Evolutionary conservation across 2,888 invertebrate genomes (phyloP), one percentile per base, ranked within the genome.

Genomic region (Drosophila affinis): DNA sequence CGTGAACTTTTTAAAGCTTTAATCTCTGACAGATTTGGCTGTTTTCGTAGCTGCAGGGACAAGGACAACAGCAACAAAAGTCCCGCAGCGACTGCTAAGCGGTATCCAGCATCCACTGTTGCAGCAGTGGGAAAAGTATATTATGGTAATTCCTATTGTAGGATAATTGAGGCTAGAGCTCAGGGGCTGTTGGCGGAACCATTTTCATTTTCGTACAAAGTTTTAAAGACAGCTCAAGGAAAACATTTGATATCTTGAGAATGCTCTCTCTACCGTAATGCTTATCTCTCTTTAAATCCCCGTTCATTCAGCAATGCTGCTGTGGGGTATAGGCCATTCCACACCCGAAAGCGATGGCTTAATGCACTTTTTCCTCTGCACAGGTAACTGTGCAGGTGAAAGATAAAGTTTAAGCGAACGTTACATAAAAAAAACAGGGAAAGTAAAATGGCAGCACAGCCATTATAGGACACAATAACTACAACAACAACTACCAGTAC

Each of bases 301-400:
- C 39, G n/a, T n/a, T 39, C 14, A 14, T n/a, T 39, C 39, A 14
- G 18, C 10, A n/a, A 14, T 39, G 39, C 9, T 53, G 18, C 53
- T 53, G 32, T 18, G 9, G 53, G 53, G 34, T 53, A 34, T 53
- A 18, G 18, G 53, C 12, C 53, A 53, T 53, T 34, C 34, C 21
- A 21, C 34, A 34, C 14, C 58, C 44, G 51, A 29, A 65, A 58
- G 67, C 65, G 57, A 57, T 57, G 57, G 67, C 67, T 68, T 68
- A 49, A 68, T 68, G 57, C 67, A 57, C 65, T 46, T 68, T 68
- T 57, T n/a, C 10, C 47, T 18, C 21, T 51, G 55, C n/a, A 21
- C 55, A 57, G 46, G 57, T 52, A 70, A 44, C 55, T 5, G 24
- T 24, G 24, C 24, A 62, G n/a, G 34, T 29, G 3, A 34, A 55